phyloP scores from a whole-genome alignment of 2,888 invertebrate species.

The Ganaspis brasiliensis region DNA sequence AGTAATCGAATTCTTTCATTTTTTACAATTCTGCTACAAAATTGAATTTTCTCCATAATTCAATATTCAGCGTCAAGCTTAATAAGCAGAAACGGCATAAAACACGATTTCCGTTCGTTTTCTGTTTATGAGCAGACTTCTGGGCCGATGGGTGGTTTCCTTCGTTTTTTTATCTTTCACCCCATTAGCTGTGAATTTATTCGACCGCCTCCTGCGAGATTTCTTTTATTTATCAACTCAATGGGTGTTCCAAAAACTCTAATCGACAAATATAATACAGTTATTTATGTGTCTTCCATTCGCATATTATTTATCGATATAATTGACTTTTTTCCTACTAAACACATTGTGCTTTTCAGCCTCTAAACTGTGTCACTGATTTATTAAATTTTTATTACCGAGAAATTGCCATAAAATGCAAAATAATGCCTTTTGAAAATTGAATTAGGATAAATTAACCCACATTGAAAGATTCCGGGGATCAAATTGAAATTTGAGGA shows the following conservation, averaged over 20 bases:
- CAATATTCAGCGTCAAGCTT: neutral
- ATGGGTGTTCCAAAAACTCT: slow-evolving; percentile 12
- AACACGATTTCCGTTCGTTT: slow-evolving; percentile 1
- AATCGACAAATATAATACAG: neutral
- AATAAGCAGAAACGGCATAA: slow-evolving; percentile 6
- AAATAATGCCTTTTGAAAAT: too few species aligned
- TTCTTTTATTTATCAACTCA: neutral
- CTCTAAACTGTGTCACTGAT: too few species aligned
- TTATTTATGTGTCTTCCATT: too few species aligned
- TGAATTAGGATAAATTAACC: too few species aligned
- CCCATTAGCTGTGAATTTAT: slow-evolving; percentile 24
- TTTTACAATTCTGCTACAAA: neutral
- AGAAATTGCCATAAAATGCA: too few species aligned
- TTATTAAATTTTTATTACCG: too few species aligned
- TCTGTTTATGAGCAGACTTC: slow-evolving; percentile 11
- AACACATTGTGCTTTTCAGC: too few species aligned
- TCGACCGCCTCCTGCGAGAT: slow-evolving; percentile 1
- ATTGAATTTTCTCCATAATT: slow-evolving; percentile 17
- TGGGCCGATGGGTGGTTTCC: neutral
- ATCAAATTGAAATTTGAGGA: too few species aligned
- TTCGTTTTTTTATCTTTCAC: slow-evolving; percentile 17
- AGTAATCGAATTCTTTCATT: neutral
- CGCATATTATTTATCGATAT: too few species aligned
- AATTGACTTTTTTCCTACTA: too few species aligned
- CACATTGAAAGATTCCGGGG: too few species aligned